Evolutionary conservation across 2,888 invertebrate species (phyloP), one percentile per base, ranked within the genome.

Genomic region (Cataglyphis altisquamis): DNA sequence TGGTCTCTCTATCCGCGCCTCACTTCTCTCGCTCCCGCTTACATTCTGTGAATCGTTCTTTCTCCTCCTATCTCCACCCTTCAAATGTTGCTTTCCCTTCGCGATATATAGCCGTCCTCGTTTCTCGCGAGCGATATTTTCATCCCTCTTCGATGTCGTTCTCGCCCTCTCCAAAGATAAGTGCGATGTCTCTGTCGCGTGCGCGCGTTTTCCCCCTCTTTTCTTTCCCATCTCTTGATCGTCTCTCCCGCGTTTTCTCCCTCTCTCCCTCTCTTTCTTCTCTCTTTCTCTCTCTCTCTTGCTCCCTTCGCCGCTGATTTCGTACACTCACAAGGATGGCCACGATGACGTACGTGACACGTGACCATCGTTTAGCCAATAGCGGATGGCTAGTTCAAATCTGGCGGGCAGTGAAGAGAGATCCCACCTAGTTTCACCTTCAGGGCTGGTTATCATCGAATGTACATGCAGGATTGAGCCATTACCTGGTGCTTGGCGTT

Each of bases 401-500:
- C 90, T 92, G 92, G 91, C 92, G 93, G 90, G 90, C 81, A 73
- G 29, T 45, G 45, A n/a, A 68, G 4, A 15, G 45, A 45, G 82
- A 85, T 88, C 89, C 89, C 88, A 88, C 89, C 86, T 90, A 88
- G 83, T 86, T 73, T 87, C 88, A 85, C 87, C 87, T 87, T 88
- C 88, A 80, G 87, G 88, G 87, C 87, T 91, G 92, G 93, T 93
- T 94, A 94, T 94, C 94, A 92, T 93, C 93, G 89, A 92, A 92
- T 93, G 93, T 93, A 93, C 93, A 93, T 92, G 93, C 93, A 91
- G 93, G 93, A 94, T 94, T 94, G 94, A 94, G 94, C 94, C 94
- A 94, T 94, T 94, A 94, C 94, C 94, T 92, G 93, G 91, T 94
- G 93, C 93, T 93, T 92, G 92, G 92, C 93, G 93, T 94, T 94